Evolutionary conservation across 2,888 invertebrate species (phyloP), one percentile per base, ranked within the genome.

Genomic region (Cataglyphis rosenhaueri): DNA sequence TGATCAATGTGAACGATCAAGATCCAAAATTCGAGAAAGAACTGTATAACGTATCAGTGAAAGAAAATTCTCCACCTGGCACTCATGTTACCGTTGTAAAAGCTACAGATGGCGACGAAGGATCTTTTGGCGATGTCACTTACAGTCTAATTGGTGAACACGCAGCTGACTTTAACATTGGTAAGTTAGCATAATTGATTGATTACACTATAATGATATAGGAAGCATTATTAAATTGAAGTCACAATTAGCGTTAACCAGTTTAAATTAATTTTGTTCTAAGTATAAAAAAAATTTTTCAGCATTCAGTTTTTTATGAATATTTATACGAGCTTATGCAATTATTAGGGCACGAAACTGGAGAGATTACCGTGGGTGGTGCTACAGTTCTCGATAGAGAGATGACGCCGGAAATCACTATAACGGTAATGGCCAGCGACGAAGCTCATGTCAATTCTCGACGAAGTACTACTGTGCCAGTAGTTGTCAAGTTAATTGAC

Each of bases 1-100:
- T 99, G 2, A 95, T 96, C 48, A 98, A 99, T 92, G 96, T 98
- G 0, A 99, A 99, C 91, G 98, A 99, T 91, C 98, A 98, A 92
- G 97, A 97, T 92, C 99, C 99, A 0, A 95, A 95, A 68, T 99
- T 99, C 93, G 95, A 96, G 84, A 95, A 96, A 68, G 94, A 95
- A 25, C 94, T 95, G 9, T 98, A 98, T 92, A 96, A 96, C 78
- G 97, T 97, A 0, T 96, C 96, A 0, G 96, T 98, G 0, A 95
- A 96, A 0, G 98, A 98, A 94, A 98, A 98, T 92, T 96, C 97
- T 0, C 96, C 96, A 0, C 95, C 96, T 0, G 97, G 97, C 0
- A 97, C 97, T 0, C 96, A 95, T 4, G 96, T 98, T 0, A 95
- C 97, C 0, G 96, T 96, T 59, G 97, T 98, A 0, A 96, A 96